phyloP scores from a whole-genome alignment of 2,113 vertebrate species.

The Accipiter virgatus region DNA sequence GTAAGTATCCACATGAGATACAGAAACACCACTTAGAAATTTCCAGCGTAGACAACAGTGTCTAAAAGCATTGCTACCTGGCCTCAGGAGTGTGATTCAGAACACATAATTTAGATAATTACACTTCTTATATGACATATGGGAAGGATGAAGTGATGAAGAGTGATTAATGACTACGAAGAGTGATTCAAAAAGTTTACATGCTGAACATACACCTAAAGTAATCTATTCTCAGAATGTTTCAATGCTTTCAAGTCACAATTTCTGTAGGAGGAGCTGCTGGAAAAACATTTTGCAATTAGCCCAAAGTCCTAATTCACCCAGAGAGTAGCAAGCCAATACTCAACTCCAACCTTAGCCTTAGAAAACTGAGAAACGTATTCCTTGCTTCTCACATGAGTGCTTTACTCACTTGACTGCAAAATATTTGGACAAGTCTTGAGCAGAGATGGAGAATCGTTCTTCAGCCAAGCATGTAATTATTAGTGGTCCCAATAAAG shows the following conservation, averaged over 20 bases:
- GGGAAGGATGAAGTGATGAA: neutral
- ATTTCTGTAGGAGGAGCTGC: neutral
- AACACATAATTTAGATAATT: neutral
- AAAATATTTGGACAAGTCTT: neutral
- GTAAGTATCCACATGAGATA: neutral
- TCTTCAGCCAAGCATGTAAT: neutral
- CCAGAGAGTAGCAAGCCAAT: neutral
- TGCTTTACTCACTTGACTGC: neutral
- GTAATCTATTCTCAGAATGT: neutral
- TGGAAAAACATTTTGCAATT: neutral
- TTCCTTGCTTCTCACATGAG: neutral
- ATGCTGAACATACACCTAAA: neutral
- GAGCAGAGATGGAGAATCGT: neutral
- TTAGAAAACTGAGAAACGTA: neutral
- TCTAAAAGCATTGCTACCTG: neutral
- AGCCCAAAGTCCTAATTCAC: neutral
- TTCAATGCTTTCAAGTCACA: neutral
- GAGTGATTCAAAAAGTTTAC: neutral
- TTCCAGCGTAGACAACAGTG: neutral
- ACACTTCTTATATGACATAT: neutral
- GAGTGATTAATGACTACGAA: neutral
- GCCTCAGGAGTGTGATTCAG: neutral
- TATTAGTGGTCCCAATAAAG: neutral
- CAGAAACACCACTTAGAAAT: neutral
- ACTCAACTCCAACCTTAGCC: neutral